Evolutionary conservation across 2,113 vertebrate species (phyloP).

Genomic region (Notarius lentiginosus): DNA sequence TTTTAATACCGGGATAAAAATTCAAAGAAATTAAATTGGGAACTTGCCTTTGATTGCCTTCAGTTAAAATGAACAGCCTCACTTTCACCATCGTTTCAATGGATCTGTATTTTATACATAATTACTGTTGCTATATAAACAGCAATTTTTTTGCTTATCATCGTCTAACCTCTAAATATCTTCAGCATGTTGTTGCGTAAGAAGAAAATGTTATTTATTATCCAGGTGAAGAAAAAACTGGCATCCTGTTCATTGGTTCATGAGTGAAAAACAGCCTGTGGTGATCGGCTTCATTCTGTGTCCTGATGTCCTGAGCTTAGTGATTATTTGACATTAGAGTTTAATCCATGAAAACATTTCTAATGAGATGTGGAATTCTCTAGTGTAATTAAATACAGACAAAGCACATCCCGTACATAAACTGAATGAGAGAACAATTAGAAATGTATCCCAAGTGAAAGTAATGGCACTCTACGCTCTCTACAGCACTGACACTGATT

Average conservation of each 20-base stretch:
- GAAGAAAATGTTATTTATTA: background rate
- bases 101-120: background rate
- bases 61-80: background rate
- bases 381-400: background rate
- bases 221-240: background rate
- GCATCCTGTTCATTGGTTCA: background rate
- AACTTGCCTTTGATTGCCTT: background rate
- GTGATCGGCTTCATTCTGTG: background rate
- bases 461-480: background rate
- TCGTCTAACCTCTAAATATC: background rate
- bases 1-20: background rate
- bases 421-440: background rate
- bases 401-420: no score
- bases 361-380: background rate
- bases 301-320: background rate
- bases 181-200: background rate
- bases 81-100: background rate
- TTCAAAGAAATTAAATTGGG: background rate
- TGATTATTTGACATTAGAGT: background rate
- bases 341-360: background rate
- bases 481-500: constrained; percentile 15
- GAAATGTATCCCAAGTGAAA: background rate
- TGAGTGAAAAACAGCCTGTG: background rate
- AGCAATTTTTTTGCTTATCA: background rate
- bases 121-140: background rate